Base-by-base conservation (phyloP, 2,888 invertebrate species). In the Epinotia demarniana region DNA sequence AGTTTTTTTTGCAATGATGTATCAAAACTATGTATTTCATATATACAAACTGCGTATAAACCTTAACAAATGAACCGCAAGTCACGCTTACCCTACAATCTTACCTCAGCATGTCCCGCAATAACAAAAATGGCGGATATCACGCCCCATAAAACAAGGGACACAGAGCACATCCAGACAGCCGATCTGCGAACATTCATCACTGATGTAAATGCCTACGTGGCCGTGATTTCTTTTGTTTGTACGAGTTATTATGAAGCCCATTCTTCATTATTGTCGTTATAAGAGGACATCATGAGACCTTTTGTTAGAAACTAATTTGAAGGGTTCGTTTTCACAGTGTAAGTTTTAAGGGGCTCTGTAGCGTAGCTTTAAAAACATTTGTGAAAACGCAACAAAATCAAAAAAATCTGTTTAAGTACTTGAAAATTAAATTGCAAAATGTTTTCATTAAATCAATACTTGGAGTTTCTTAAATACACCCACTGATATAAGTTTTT, bases 51-150 rank as follows among this genome's bases (percentile, higher is more conserved):
- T 33, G 3, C 16, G 33, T n/a, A 43, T 5, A 27, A 43, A 27
- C 11, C n/a, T 46, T 19, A 57, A 8, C 23, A 23, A 18, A 46
- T 46, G 46, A 49, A 46, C n/a, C n/a, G n/a, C n/a, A n/a, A 16
- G 16, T 55, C 18, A 23, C n/a, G 3, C 23, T 58, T 64, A 43
- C 46, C 27, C 19, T 60, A 53, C 57, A 68, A 73, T 80, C 79
- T 84, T 87, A 94, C 95, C 89, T 96, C 95, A 18, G 95, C 95
- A 83, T 96, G 96, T 19, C 95, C 96, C 18, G 96, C 95, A 68
- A 96, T 85, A 46, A 96, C 89, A 78, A 96, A 95, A 13, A 95
- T 88, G 13, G 92, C 89, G 70, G 95, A 93, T 78, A 96, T 93
- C 78, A 95, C 88, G 49, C 89, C 84, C 96, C 96, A 96, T 69